A percentile compares a stretch with the other conserved stretches of the same genome.
These are phyloP conservation scores for Plebejus melissa DNA, from an alignment of 2,888 invertebrate genomes.

Conservation along the genomic window DNA sequence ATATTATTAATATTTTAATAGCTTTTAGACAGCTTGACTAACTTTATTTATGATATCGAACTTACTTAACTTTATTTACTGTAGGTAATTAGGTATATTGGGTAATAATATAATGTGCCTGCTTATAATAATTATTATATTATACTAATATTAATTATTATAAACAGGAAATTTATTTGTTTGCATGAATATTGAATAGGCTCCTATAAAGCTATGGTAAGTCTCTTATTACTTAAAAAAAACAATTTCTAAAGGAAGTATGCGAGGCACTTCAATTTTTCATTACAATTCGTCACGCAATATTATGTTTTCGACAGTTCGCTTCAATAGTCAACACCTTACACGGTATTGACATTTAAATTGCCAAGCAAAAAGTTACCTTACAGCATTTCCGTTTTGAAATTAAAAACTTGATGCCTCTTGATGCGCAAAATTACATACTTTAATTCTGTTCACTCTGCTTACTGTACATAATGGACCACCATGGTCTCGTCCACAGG, in stretches of 20 bases:
- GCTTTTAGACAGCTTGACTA: no score
- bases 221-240: not conserved
- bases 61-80: no score
- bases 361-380: not conserved
- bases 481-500: not conserved
- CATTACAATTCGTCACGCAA: not conserved
- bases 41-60: no score
- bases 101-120: no score
- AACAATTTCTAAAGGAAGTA: not conserved
- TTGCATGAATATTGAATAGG: no score
- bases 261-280: not conserved
- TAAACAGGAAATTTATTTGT: no score
- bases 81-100: no score
- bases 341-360: constrained; percentile 10
- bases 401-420: not conserved
- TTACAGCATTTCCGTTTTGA: not conserved
- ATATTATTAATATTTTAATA: no score
- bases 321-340: not conserved
- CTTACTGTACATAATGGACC: not conserved
- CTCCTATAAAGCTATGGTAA: no score
- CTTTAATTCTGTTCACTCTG: no score
- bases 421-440: constrained; percentile 9
- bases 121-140: no score
- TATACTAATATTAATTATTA: no score
- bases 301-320: not conserved